phyloP scores from a whole-genome alignment of 2,113 vertebrate species.

The Coracopsis vasa region DNA sequence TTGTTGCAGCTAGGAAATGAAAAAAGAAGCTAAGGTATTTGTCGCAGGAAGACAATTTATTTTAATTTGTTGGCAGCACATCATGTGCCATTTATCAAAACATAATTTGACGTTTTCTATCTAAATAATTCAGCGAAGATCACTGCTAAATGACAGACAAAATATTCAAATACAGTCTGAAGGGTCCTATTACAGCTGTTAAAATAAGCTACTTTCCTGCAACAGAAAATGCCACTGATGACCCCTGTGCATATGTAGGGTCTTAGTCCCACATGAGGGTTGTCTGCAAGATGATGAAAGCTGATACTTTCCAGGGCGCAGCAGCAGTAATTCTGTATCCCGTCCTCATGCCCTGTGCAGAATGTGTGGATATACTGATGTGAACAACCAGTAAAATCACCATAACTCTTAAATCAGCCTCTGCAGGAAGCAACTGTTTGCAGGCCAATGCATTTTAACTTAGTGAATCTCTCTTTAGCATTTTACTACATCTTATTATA shows the following conservation, averaged over 20 bases:
- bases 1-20: background rate
- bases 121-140: background rate
- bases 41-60: background rate
- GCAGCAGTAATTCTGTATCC: background rate
- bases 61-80: background rate
- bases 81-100: background rate
- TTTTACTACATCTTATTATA: background rate
- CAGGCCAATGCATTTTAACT: background rate
- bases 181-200: background rate
- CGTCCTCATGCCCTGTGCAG: background rate
- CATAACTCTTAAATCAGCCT: background rate
- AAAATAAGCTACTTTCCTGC: background rate
- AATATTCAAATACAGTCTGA: background rate
- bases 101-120: background rate
- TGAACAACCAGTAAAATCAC: background rate
- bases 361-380: background rate
- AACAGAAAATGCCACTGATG: background rate
- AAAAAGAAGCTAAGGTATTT: background rate
- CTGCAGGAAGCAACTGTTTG: background rate
- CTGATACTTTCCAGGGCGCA: background rate
- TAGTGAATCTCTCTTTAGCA: background rate
- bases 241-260: accelerated
- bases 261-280: accelerated
- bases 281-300: accelerated
- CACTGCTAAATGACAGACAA: no score